These are phyloP conservation scores for Apeltes quadracus DNA, from an alignment of 2,113 vertebrate genomes.

Conservation along the genomic window DNA sequence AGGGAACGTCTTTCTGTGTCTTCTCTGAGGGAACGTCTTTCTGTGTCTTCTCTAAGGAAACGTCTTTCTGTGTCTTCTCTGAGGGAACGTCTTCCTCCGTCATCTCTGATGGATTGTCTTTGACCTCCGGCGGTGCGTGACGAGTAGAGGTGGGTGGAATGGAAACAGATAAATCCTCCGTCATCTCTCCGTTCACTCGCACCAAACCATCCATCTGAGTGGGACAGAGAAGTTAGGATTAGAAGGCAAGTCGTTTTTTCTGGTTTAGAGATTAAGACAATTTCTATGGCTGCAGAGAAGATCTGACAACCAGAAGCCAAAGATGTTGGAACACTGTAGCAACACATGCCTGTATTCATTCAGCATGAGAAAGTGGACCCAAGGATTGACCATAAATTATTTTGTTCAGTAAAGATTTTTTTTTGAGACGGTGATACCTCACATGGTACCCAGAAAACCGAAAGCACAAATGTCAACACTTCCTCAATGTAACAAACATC, in stretches of 20 bases:
- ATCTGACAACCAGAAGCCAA: neutral
- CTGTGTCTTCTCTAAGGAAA: neutral
- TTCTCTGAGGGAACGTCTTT: slow-evolving; percentile 19
- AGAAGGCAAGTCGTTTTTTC: neutral
- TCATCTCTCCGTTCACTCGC: slow-evolving; percentile 84
- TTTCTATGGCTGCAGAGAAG: neutral
- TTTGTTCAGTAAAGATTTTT: too few relatives aligned
- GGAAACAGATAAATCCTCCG: slow-evolving; percentile 56
- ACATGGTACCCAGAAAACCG: neutral
- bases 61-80: neutral
- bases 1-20: neutral
- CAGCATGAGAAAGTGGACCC: neutral
- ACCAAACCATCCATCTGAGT: slow-evolving; percentile 87
- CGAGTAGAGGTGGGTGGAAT: slow-evolving; percentile 37
- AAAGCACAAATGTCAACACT: neutral
- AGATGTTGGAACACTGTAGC: neutral
- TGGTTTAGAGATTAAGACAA: neutral
- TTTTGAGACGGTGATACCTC: neutral
- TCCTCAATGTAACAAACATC: slow-evolving; percentile 9
- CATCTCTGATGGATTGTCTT: slow-evolving; percentile 18
- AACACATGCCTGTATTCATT: neutral
- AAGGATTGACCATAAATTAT: too few relatives aligned
- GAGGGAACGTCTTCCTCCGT: neutral
- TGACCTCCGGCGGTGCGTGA: slow-evolving; percentile 19
- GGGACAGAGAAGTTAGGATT: slow-evolving; percentile 30